Evolutionary conservation across 2,888 invertebrate genomes (phyloP), one percentile per base, ranked within the genome.

Genomic region (Busseola fusca): DNA sequence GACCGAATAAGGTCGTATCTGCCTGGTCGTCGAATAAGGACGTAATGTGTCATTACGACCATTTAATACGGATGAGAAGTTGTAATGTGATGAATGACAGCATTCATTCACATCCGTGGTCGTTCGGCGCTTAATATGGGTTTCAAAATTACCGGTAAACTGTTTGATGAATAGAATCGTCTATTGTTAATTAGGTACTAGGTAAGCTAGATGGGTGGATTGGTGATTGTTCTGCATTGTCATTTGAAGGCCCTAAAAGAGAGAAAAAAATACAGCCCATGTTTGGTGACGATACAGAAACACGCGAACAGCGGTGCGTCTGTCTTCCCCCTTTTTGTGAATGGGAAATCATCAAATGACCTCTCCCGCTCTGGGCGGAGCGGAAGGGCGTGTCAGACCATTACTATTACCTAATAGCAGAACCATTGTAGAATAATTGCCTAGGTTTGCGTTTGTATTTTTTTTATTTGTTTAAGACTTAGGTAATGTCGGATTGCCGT

Each of bases 1-100:
- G 40, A 52, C 52, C 65, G 42, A 71, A 72, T 72, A 80, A 72
- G 75, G 80, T 60, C 72, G 65, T 64, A 71, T 59, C 52, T 63
- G 16, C 16, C 34, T 18, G 30, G 9, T 9, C 16, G 40, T 9
- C 30, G 58, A 75, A 75, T 52, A 77, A 50, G 72, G 78, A 74
- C 18, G 21, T 48, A n/a, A 60, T 73, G 71, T 27, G 37, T 25
- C 42, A 72, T 78, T 54, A 63, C 57, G 16, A 16, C n/a, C 58
- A n/a, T 76, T 42, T 30, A 34, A 25, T 27, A 42, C 37, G 50
- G 40, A 63, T 59, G 40, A 71, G 59, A 30, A 63, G 45, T 40
- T n/a, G 25, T 62, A 57, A 25, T 77, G 25, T 40, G 30, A 21
- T 40, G 54, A 25, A n/a, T n/a, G n/a, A n/a, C n/a, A n/a, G n/a